Percentiles rank a stretch among this genome's conserved stretches.
phyloP scores from a whole-genome alignment of 2,888 invertebrate genomes.

The Petrolisthes cinctipes region DNA sequence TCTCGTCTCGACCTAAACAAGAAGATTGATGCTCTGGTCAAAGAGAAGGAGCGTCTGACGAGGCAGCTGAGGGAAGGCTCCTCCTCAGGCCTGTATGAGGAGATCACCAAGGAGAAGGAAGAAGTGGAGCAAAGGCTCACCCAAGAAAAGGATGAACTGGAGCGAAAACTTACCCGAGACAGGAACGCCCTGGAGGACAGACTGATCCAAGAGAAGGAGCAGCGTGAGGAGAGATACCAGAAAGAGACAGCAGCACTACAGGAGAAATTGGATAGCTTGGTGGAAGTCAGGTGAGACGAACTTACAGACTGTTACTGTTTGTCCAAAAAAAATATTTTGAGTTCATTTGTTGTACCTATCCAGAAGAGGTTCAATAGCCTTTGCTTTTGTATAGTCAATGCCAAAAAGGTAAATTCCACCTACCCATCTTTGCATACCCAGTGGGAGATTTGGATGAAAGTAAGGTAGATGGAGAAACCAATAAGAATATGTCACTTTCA shows the following conservation, averaged over 20 bases:
- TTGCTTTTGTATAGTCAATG: no score
- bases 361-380: no score
- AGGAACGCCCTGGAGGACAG: slow-evolving; percentile 26
- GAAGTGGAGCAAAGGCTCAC: slow-evolving; percentile 16
- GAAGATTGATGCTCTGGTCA: slow-evolving; percentile 21
- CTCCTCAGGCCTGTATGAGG: slow-evolving; percentile 27
- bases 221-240: slow-evolving; percentile 21
- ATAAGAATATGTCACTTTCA: no score
- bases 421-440: no score
- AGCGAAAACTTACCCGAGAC: slow-evolving; percentile 11
- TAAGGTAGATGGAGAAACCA: no score
- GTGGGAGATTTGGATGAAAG: no score
- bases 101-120: slow-evolving; percentile 29
- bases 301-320: background rate
- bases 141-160: background rate
- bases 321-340: background rate
- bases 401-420: no score
- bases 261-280: slow-evolving; percentile 45
- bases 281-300: slow-evolving; percentile 40
- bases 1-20: slow-evolving; percentile 46
- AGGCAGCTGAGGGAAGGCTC: slow-evolving; percentile 41
- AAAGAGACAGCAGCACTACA: slow-evolving; percentile 8
- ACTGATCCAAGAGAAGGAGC: slow-evolving; percentile 30
- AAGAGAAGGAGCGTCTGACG: slow-evolving; percentile 40
- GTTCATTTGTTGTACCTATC: background rate